These are phyloP conservation scores for Cotesia vestalis DNA, from an alignment of 1,140 invertebrate genomes.

Conservation along the genomic window DNA sequence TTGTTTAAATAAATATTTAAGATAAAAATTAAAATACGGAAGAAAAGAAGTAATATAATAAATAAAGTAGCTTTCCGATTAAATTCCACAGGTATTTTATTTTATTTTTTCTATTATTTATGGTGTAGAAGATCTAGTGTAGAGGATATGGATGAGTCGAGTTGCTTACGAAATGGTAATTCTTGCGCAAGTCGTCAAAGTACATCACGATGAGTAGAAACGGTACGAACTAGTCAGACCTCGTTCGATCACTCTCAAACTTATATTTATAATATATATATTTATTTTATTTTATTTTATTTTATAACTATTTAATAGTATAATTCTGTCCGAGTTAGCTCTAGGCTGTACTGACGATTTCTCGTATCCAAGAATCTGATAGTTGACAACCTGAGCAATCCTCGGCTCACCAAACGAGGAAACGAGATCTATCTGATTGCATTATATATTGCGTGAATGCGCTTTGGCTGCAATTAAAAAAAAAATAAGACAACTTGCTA, in stretches of 20 bases:
- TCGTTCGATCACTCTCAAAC: conserved; percentile 6
- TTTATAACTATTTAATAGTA: no score
- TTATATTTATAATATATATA: no score
- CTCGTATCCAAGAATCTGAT: no score
- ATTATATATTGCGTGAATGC: conserved; percentile 12
- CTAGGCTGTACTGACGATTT: no score
- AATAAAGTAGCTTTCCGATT: no score
- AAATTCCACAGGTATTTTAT: no score
- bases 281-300: no score
- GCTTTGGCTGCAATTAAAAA: neutral
- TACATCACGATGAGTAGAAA: conserved; percentile 10
- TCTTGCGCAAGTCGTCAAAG: conserved; percentile 7
- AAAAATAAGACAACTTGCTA: neutral
- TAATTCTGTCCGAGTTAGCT: no score
- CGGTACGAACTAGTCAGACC: no score
- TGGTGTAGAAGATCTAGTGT: neutral
- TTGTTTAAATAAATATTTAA: no score
- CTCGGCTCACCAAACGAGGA: neutral
- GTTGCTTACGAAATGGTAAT: conserved; percentile 9
- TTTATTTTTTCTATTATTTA: neutral
- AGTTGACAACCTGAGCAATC: conserved; percentile 2
- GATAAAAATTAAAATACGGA: no score
- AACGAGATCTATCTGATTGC: conserved; percentile 5
- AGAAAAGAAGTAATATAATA: no score
- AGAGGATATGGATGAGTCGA: neutral